These are phyloP conservation scores for Sclerurus mexicanus DNA, from an alignment of 2,113 vertebrate genomes.

Conservation along the genomic window DNA sequence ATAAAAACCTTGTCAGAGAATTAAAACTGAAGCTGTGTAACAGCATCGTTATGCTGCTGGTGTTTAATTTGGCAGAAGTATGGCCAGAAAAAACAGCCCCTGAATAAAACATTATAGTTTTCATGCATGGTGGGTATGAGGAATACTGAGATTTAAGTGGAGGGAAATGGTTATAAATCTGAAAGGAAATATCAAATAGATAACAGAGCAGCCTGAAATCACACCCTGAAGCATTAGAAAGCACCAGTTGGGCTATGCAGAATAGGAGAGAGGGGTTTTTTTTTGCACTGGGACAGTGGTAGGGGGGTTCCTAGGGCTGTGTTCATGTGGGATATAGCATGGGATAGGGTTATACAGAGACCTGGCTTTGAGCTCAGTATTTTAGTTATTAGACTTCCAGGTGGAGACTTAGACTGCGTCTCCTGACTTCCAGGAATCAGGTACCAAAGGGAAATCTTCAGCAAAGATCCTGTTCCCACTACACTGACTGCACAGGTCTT, in stretches of 20 bases:
- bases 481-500: background rate
- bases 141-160: background rate
- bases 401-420: background rate
- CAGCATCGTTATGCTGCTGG: background rate
- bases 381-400: background rate
- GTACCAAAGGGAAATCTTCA: background rate
- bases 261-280: background rate
- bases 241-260: rapidly evolving
- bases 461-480: background rate
- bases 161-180: background rate
- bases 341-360: background rate
- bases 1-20: background rate
- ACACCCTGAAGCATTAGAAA: background rate
- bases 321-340: background rate
- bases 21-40: background rate
- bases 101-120: background rate
- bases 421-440: background rate
- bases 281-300: background rate
- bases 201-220: background rate
- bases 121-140: background rate
- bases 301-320: background rate
- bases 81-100: background rate
- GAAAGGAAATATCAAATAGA: background rate
- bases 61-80: background rate
- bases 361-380: background rate